phyloP scores from a whole-genome alignment of 2,797 vertebrate genomes.

The Neosilurus hyrtlii region DNA sequence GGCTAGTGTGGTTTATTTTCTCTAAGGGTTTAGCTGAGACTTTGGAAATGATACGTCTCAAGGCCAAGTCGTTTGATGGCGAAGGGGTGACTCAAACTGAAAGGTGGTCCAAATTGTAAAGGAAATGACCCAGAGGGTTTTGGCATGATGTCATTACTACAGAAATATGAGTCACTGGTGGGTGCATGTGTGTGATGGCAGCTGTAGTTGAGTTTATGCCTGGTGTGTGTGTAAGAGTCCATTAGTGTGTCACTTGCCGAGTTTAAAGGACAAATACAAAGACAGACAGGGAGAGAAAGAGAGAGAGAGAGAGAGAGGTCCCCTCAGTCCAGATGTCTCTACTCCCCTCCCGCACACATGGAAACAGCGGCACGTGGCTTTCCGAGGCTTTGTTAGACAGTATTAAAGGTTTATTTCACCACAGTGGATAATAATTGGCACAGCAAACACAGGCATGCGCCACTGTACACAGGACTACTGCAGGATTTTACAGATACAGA shows the following conservation, averaged over 20 bases:
- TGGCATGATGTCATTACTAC: conserved; percentile 63
- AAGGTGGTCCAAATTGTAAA: conserved; percentile 51
- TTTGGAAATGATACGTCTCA: conserved; percentile 17
- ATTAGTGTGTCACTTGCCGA: conserved; percentile 23
- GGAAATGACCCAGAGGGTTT: conserved; percentile 47
- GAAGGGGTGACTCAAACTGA: conserved; percentile 47
- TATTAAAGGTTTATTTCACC: conserved; percentile 58
- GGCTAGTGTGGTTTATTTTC: background rate
- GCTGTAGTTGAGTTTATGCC: conserved; percentile 16
- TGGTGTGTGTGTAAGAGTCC: conserved; percentile 22
- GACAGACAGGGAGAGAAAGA: conserved; percentile 10
- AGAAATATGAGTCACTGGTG: conserved; percentile 59
- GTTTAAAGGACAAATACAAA: conserved; percentile 34
- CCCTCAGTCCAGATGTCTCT: conserved; percentile 55
- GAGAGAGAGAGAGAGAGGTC: conserved; percentile 16
- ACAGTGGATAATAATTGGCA: conserved; percentile 49
- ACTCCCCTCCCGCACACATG: conserved; percentile 54
- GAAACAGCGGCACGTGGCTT: conserved; percentile 58
- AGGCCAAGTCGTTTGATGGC: conserved; percentile 54
- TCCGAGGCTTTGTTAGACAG: conserved; percentile 63
- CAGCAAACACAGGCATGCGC: conserved; percentile 9
- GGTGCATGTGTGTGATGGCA: conserved; percentile 26
- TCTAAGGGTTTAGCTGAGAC: conserved; percentile 11
- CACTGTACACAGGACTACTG: conserved; percentile 1
- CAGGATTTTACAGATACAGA: conserved; percentile 12